Percentiles rank a stretch among this genome's conserved stretches.
Conservation (phyloP, 2,797 vertebrate species). For the Syngnathus acus region DNA sequence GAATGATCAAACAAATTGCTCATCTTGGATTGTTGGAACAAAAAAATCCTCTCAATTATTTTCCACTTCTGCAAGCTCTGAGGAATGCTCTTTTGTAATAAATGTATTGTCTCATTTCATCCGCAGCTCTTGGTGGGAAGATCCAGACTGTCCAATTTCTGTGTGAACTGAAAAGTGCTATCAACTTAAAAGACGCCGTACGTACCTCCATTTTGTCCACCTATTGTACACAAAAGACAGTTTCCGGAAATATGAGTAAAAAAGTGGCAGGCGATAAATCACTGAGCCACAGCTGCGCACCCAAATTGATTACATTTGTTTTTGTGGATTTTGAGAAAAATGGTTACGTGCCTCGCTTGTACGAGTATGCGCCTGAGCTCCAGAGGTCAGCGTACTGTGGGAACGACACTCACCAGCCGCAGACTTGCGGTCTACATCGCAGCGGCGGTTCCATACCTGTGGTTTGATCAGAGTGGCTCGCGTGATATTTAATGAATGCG, state of each 20-base stretch:
- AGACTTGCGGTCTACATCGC: constrained; percentile 66
- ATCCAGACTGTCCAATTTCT: constrained; percentile 79
- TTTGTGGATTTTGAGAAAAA: constrained; percentile 14
- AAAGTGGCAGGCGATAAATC: neutral
- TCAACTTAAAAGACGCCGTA: constrained; percentile 85
- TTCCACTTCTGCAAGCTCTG: neutral
- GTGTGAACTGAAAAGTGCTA: constrained; percentile 80
- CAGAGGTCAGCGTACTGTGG: constrained; percentile 49
- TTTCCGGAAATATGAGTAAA: neutral
- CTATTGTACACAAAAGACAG: neutral
- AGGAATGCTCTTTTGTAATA: constrained; percentile 3
- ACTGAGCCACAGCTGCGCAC: neutral
- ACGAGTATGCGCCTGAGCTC: neutral
- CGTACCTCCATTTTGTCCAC: constrained; percentile 47
- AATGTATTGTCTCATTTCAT: constrained; percentile 25
- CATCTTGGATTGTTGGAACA: neutral
- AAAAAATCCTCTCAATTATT: neutral
- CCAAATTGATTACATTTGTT: neutral
- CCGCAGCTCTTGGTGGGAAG: constrained; percentile 77
- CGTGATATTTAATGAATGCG: constrained; percentile 15
- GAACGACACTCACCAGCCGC: constrained; percentile 40
- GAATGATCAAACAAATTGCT: neutral
- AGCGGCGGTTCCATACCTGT: constrained; percentile 49
- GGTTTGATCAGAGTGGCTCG: constrained; percentile 37
- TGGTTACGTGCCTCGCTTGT: constrained; percentile 21